These are phyloP conservation scores for Drosophila ercepeae DNA, from an alignment of 1,140 invertebrate species.

Conservation along the genomic window DNA sequence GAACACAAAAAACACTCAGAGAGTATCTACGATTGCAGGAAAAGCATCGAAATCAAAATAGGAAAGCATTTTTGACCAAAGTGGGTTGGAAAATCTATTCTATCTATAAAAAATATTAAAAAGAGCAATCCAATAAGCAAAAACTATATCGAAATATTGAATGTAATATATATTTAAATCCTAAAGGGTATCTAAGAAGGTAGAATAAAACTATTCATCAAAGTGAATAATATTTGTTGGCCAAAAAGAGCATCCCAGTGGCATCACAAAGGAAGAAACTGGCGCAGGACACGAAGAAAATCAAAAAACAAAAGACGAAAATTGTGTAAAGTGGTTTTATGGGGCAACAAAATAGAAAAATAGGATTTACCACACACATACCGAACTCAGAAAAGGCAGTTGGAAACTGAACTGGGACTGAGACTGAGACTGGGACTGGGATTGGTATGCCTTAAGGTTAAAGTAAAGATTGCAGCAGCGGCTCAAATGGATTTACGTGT, in stretches of 20 bases:
- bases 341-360: conserved; percentile 81
- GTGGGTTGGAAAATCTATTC: no score
- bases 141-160: no score
- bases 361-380: conserved; percentile 71
- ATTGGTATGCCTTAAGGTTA: conserved; percentile 74
- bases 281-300: conserved; percentile 61
- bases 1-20: conserved; percentile 28
- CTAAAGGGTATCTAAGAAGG: no score
- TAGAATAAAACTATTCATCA: not conserved
- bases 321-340: conserved; percentile 82
- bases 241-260: conserved; percentile 5
- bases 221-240: not conserved
- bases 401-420: conserved; percentile 9
- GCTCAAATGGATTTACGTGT: conserved; percentile 82
- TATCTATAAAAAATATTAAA: no score
- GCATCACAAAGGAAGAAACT: conserved; percentile 5
- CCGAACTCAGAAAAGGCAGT: conserved; percentile 25
- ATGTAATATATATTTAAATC: no score
- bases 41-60: conserved; percentile 28
- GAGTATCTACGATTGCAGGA: conserved; percentile 24
- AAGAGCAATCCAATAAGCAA: no score
- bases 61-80: not conserved
- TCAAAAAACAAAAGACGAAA: conserved; percentile 82
- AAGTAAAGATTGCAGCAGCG: conserved; percentile 82
- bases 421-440: conserved; percentile 27